Conservation (phyloP, 2,888 invertebrate species). For the Lymantria dispar region DNA sequence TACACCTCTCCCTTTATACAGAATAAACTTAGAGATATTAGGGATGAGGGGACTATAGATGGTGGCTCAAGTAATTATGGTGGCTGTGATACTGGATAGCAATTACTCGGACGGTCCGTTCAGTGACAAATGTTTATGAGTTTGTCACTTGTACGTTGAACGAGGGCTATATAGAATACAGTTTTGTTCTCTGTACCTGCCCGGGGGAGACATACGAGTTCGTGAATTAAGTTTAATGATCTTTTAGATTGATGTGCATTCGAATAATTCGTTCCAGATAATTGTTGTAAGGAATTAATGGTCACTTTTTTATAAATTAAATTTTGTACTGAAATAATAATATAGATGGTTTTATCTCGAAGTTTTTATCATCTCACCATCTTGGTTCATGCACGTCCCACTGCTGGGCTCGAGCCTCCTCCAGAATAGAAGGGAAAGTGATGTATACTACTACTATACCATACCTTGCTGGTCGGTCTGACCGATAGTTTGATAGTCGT, state of each 20-base stretch:
- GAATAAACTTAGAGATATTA: neutral
- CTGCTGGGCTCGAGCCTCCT: no score
- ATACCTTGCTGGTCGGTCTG: no score
- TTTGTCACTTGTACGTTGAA: constrained; percentile 71
- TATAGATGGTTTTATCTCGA: neutral
- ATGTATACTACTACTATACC: no score
- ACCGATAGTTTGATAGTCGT: no score
- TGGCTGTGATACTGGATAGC: constrained; percentile 59
- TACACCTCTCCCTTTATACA: constrained; percentile 12
- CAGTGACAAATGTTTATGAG: constrained; percentile 81
- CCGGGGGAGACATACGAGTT: constrained; percentile 50
- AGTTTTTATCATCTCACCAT: neutral
- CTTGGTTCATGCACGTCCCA: neutral
- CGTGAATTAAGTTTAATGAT: constrained; percentile 62
- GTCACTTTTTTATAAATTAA: constrained; percentile 23
- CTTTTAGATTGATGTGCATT: constrained; percentile 49
- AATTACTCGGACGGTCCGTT: constrained; percentile 71
- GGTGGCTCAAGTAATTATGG: constrained; percentile 49
- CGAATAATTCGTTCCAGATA: constrained; percentile 30
- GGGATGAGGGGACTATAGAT: neutral
- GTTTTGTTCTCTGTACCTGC: constrained; percentile 55
- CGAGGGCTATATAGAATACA: constrained; percentile 46
- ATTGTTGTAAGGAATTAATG: constrained; percentile 36
- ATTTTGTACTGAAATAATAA: constrained; percentile 10
- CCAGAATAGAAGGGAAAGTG: no score